A percentile compares a stretch with the other conserved stretches of the same genome.
These are phyloP conservation scores for Drosophila erecta DNA, from an alignment of 1,140 invertebrate species.

Conservation along the genomic window DNA sequence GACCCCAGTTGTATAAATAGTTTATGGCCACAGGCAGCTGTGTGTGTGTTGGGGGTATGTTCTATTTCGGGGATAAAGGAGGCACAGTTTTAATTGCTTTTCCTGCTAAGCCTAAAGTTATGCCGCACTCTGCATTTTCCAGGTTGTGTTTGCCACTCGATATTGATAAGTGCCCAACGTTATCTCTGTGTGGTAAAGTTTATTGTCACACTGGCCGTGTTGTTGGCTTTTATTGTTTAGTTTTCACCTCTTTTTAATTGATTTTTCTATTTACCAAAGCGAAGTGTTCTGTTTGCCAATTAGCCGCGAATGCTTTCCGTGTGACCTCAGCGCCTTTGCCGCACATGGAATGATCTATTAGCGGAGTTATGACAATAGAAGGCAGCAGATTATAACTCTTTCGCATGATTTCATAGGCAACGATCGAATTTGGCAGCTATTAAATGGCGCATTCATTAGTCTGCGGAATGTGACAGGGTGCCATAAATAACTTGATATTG, in stretches of 20 bases:
- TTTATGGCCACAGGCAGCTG: slow-evolving; percentile 44
- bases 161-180: slow-evolving; percentile 53
- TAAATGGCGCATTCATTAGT: slow-evolving; percentile 30
- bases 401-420: slow-evolving; percentile 43
- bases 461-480: slow-evolving; percentile 9
- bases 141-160: slow-evolving; percentile 22
- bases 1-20: slow-evolving; percentile 17
- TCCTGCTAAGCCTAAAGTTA: slow-evolving; percentile 71
- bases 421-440: slow-evolving; percentile 16
- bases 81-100: slow-evolving; percentile 11
- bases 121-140: slow-evolving; percentile 45
- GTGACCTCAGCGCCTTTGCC: slow-evolving; percentile 60
- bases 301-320: slow-evolving; percentile 57
- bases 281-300: slow-evolving; percentile 60
- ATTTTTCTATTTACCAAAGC: slow-evolving; percentile 61
- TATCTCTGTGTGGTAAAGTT: slow-evolving; percentile 74
- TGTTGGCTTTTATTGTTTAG: slow-evolving; percentile 65
- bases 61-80: neutral
- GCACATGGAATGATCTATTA: slow-evolving; percentile 34
- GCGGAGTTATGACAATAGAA: slow-evolving; percentile 27
- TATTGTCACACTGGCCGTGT: slow-evolving; percentile 54
- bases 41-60: neutral
- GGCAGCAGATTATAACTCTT: slow-evolving; percentile 16
- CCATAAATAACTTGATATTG: slow-evolving; percentile 32
- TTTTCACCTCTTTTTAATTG: slow-evolving; percentile 80